These are phyloP conservation scores for Amyelois transitella DNA, from an alignment of 1,140 invertebrate genomes.

Conservation along the genomic window DNA sequence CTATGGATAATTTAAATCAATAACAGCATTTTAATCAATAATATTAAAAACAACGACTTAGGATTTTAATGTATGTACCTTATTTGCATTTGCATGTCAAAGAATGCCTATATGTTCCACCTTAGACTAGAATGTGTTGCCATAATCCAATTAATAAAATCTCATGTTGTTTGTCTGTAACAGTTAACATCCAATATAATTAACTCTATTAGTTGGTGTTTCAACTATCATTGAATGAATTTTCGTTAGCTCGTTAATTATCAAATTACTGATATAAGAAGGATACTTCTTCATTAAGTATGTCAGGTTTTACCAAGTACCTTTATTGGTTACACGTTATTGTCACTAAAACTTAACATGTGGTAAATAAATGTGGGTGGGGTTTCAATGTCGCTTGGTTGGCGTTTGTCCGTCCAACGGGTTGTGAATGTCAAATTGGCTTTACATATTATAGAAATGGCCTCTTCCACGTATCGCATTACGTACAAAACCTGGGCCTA, in stretches of 20 bases:
- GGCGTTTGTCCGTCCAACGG: slow-evolving; percentile 38
- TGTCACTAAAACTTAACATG: slow-evolving; percentile 20
- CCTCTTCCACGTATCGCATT: slow-evolving; percentile 86
- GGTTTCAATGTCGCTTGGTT: slow-evolving; percentile 48
- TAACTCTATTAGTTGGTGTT: slow-evolving; percentile 26
- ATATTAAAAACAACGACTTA: too few species aligned
- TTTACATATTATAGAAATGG: slow-evolving; percentile 74
- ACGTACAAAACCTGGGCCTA: slow-evolving; percentile 85
- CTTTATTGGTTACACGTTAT: slow-evolving; percentile 17
- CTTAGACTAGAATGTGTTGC: slow-evolving; percentile 29
- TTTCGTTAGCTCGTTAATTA: background rate
- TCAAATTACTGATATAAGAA: background rate
- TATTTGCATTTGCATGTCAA: background rate
- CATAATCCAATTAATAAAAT: slow-evolving; percentile 22
- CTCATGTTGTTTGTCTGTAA: slow-evolving; percentile 34
- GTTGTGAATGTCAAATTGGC: slow-evolving; percentile 66
- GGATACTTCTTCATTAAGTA: background rate
- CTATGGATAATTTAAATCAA: too few species aligned
- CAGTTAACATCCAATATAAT: slow-evolving; percentile 40
- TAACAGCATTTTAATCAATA: too few species aligned
- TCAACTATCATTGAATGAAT: slow-evolving; percentile 2
- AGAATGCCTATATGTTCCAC: background rate
- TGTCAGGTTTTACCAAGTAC: slow-evolving; percentile 11
- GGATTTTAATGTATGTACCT: background rate
- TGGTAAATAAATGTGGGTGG: slow-evolving; percentile 25